Percentiles rank a stretch among this genome's conserved stretches.
phyloP scores from a whole-genome alignment of 2,113 vertebrate species.

The Halichoeres trimaculatus region DNA sequence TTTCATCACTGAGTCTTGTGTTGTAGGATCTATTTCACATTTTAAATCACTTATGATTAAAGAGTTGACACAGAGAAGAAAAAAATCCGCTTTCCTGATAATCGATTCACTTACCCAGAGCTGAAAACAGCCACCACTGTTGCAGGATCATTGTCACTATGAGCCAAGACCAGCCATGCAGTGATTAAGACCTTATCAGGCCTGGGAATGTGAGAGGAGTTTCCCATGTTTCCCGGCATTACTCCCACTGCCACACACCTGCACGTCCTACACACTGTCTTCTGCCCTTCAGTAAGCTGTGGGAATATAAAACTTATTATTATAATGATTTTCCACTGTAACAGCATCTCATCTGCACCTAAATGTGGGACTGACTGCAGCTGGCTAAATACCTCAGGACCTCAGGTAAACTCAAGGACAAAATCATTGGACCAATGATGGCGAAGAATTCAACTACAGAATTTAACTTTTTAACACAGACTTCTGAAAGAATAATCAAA shows the following conservation, averaged over 20 bases:
- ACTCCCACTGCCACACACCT: constrained; percentile 76
- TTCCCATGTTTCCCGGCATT: constrained; percentile 56
- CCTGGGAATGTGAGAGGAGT: constrained; percentile 67
- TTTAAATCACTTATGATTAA: too few relatives aligned
- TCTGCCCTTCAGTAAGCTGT: constrained; percentile 8
- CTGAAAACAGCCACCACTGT: constrained; percentile 20
- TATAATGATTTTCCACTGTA: not conserved
- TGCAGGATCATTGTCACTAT: constrained; percentile 34
- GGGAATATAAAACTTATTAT: constrained; percentile 23
- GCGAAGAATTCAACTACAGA: too few relatives aligned
- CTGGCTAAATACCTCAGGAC: not conserved
- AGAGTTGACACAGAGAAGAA: not conserved
- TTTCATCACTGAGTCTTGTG: too few relatives aligned
- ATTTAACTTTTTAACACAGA: too few relatives aligned
- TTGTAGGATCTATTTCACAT: too few relatives aligned
- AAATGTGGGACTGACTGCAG: not conserved
- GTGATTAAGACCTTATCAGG: constrained; percentile 49
- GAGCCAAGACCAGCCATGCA: not conserved
- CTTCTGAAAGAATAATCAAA: too few relatives aligned
- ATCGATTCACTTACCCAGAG: constrained; percentile 59
- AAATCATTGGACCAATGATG: not conserved
- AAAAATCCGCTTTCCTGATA: not conserved
- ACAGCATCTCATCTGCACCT: not conserved
- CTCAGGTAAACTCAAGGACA: not conserved
- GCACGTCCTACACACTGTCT: constrained; percentile 17